Percentiles rank a stretch among this genome's conserved stretches.
Evolutionary conservation across 2,888 invertebrate species (phyloP).

Genomic region (Cheilosia vernalis): DNA sequence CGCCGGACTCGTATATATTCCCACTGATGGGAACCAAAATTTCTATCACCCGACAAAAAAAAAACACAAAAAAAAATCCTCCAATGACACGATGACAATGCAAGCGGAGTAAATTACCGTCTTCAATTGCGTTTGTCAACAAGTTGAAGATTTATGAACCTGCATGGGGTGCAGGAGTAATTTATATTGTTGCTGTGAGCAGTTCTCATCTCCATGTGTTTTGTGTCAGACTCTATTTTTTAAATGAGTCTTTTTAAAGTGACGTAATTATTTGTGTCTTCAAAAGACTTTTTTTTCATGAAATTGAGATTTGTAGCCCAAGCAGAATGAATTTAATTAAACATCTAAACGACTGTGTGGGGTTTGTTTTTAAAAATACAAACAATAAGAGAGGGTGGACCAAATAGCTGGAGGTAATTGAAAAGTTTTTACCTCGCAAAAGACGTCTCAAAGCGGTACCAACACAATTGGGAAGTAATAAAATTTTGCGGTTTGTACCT

Average conservation of each 20-base stretch:
- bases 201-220: slow-evolving; percentile 6
- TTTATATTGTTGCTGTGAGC: slow-evolving; percentile 49
- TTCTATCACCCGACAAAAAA: slow-evolving; percentile 41
- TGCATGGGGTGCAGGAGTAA: slow-evolving; percentile 68
- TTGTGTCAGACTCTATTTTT: not conserved
- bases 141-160: slow-evolving; percentile 71
- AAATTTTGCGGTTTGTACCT: too few relatives aligned
- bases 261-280: slow-evolving; percentile 17
- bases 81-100: slow-evolving; percentile 60
- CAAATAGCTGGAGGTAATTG: not conserved
- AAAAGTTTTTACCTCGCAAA: too few relatives aligned
- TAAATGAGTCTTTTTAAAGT: slow-evolving; percentile 8
- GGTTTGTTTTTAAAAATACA: not conserved
- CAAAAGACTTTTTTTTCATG: not conserved
- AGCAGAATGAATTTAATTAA: slow-evolving; percentile 1
- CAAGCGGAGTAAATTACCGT: slow-evolving; percentile 58
- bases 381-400: not conserved
- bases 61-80: not conserved
- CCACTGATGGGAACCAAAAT: slow-evolving; percentile 49
- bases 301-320: slow-evolving; percentile 20
- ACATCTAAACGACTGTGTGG: not conserved
- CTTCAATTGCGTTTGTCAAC: slow-evolving; percentile 74
- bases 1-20: not conserved
- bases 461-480: too few relatives aligned
- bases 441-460: too few relatives aligned